Evolutionary conservation across 2,113 vertebrate species (phyloP).

Genomic region (Aythya baeri): DNA sequence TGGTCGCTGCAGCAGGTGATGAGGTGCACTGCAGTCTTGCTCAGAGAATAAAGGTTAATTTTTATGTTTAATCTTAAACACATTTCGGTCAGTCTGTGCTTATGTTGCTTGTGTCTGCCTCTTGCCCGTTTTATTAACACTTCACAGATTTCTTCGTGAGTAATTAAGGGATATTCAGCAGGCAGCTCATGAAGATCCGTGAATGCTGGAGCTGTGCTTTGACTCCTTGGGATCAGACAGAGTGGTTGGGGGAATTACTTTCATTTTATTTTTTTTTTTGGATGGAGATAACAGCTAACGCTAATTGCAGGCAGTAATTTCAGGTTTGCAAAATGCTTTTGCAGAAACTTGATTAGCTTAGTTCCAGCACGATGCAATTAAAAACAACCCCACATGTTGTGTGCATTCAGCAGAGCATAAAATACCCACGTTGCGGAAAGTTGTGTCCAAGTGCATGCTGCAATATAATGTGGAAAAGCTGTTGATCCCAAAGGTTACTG

Average conservation of each 20-base stretch:
- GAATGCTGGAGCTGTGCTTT: not conserved
- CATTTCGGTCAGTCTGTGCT: not conserved
- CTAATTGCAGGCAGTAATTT: not conserved
- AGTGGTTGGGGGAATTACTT: not conserved
- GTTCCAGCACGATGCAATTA: not conserved
- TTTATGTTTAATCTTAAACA: not conserved
- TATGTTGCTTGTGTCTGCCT: not conserved
- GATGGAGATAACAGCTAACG: not conserved
- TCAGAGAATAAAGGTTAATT: not conserved
- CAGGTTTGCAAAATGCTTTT: not conserved
- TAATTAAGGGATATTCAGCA: not conserved
- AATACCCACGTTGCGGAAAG: not conserved
- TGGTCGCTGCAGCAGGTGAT: not conserved
- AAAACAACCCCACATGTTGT: not conserved
- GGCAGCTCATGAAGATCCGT: not conserved
- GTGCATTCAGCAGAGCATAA: not conserved
- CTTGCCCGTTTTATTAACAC: not conserved
- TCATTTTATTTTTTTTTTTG: not conserved
- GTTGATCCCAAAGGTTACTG: not conserved
- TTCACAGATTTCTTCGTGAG: not conserved
- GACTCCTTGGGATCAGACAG: not conserved
- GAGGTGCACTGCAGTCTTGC: not conserved
- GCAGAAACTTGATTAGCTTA: not conserved
- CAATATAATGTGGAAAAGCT: not conserved
- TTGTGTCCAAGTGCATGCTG: not conserved